Base-by-base conservation (phyloP, 2,888 invertebrate genomes). In the Pollenia amentaria region DNA sequence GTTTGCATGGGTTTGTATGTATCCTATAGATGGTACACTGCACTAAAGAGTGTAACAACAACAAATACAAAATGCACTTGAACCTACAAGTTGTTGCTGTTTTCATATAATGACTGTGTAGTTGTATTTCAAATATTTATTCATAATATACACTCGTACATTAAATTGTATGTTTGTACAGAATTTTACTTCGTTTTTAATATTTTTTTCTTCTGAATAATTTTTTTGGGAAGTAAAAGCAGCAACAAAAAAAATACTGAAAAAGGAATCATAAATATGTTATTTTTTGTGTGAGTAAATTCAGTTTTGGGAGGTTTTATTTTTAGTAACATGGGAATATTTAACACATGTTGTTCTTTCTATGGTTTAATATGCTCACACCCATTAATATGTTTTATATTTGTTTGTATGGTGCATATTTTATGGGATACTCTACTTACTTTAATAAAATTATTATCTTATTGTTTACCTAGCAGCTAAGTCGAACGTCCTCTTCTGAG, bases 311-410 rank as follows among this genome's bases (percentile, higher is more conserved):
- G 78, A 85, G 73, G 42, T 78, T 86, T 86, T 89, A 89, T 89
- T 89, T 89, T 83, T 87, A 84, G 88, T 76, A 53, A 87, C 88
- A 89, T 89, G 89, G 88, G 89, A 89, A 89, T 82, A 87, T 87
- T 79, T 18, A 78, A 88, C 89, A 89, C 80, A 88, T 89, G 88
- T 88, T 89, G 21, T 86, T 57, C 38, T n/a, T 67, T 76, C 44
- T 29, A 48, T 53, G 42, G 11, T 53, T 77, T 77, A 79, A 78
- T 46, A 64, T 72, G 48, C 67, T 62, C 67, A 79, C 60, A 40
- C 46, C 70, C 72, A 72, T 70, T 80, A 65, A 75, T 67, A 78
- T 55, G 42, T 14, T 62, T 83, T 75, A 79, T 72, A 75, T 82
- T 46, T 70, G 51, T 64, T 62, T 64, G 14, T 67, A 60, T 69